Percentiles rank a stretch among this genome's conserved stretches.
These are phyloP conservation scores for Pycnonotus jocosus DNA, from an alignment of 2,113 vertebrate genomes.

Conservation along the genomic window DNA sequence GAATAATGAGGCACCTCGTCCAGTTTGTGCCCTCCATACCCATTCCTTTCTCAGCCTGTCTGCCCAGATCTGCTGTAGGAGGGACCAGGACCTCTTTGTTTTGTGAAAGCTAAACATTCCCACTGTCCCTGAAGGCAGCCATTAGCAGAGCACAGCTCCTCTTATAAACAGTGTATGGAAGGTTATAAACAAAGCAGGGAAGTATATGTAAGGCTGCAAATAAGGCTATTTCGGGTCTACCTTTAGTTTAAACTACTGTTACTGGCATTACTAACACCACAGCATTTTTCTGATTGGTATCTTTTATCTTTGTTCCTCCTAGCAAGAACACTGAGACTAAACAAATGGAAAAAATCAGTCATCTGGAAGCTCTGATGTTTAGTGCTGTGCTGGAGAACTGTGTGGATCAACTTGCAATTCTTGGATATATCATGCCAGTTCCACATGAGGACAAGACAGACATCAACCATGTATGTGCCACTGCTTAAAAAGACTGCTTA, in stretches of 20 bases:
- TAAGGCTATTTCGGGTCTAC: not conserved
- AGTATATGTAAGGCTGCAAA: not conserved
- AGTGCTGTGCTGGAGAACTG: constrained; percentile 74
- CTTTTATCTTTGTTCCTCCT: constrained; percentile 1
- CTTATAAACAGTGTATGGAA: not conserved
- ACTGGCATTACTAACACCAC: not conserved
- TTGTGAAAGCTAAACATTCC: constrained; percentile 37
- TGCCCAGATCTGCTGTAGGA: not conserved
- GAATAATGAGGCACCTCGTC: not conserved
- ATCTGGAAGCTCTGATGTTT: constrained; percentile 67
- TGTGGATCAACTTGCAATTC: constrained; percentile 75
- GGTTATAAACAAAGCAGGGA: constrained; percentile 34
- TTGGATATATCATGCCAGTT: constrained; percentile 71
- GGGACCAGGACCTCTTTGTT: not conserved
- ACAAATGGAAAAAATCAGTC: constrained; percentile 39
- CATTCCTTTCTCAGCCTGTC: not conserved
- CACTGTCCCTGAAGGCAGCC: not conserved
- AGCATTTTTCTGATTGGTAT: not conserved
- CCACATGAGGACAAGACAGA: constrained; percentile 8
- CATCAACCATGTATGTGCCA: constrained; percentile 21
- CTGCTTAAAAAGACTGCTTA: not conserved
- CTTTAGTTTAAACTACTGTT: not conserved
- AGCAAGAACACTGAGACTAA: not conserved
- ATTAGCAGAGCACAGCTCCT: not conserved
- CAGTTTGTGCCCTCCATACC: not conserved